Evolutionary conservation across 1,140 invertebrate species (phyloP).

Genomic region (Meloidogyne exigua): DNA sequence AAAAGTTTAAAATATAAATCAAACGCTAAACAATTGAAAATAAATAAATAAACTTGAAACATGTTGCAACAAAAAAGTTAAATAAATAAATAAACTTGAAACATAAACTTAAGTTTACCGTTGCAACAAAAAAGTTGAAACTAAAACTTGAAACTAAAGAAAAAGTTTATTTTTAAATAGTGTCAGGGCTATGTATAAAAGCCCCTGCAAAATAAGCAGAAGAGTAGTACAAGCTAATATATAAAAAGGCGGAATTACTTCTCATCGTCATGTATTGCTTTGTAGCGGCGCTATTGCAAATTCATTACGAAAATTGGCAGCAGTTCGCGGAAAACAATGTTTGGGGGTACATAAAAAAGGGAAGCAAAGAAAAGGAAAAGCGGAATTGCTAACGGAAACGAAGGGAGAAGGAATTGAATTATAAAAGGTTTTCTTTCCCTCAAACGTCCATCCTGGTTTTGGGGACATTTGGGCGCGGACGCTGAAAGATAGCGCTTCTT

Average conservation of each 20-base stretch:
- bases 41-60: too few relatives aligned
- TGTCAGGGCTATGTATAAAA: background rate
- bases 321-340: background rate
- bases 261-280: background rate
- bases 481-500: background rate
- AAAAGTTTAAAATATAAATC: too few relatives aligned
- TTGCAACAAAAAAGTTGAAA: too few relatives aligned
- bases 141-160: too few relatives aligned
- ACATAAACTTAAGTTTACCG: too few relatives aligned
- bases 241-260: background rate
- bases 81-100: too few relatives aligned
- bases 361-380: background rate
- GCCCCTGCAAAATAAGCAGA: too few relatives aligned
- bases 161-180: background rate
- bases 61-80: too few relatives aligned
- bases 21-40: too few relatives aligned
- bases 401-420: background rate
- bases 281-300: background rate
- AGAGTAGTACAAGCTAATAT: background rate
- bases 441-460: background rate
- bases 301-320: slow-evolving; percentile 4
- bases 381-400: background rate
- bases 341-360: background rate
- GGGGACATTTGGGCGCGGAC: background rate
- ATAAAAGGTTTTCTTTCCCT: background rate